Conservation (phyloP, 2,113 vertebrate species). For the Amphilophus citrinellus region DNA sequence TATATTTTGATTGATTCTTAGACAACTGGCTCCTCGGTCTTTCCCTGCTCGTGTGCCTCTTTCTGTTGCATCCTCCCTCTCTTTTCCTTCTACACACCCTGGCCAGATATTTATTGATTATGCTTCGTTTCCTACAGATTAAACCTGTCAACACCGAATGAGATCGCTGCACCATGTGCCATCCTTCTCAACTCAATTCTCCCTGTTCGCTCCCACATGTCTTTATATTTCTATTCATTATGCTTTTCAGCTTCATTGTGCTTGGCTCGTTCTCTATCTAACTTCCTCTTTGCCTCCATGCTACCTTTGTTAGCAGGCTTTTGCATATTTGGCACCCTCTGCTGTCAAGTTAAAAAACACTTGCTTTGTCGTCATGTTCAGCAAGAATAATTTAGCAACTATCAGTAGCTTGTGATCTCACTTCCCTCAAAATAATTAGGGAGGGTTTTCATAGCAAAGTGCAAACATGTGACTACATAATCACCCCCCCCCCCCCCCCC, state of each 20-base stretch:
- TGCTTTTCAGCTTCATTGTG: not conserved
- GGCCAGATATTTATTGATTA: constrained; percentile 30
- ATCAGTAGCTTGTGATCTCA: constrained; percentile 22
- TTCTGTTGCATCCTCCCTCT: constrained; percentile 7
- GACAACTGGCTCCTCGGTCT: not conserved
- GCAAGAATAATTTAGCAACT: not conserved
- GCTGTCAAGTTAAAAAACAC: constrained; percentile 44
- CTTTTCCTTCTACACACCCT: not conserved
- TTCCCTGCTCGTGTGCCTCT: not conserved
- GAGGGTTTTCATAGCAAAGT: constrained; percentile 7
- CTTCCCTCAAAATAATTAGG: not conserved
- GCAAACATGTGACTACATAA: constrained; percentile 3
- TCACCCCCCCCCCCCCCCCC: not conserved
- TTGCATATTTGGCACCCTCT: constrained; percentile 62
- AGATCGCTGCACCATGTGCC: constrained; percentile 8
- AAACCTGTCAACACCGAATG: constrained; percentile 34
- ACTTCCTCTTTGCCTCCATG: not conserved
- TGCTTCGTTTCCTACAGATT: constrained; percentile 40
- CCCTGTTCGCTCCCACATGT: not conserved
- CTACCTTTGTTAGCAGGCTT: not conserved
- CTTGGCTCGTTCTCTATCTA: not conserved
- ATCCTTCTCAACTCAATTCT: constrained; percentile 8
- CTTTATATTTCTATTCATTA: not conserved
- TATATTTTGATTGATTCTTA: constrained; percentile 1
- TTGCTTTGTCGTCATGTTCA: not conserved